phyloP scores from a whole-genome alignment of 2,113 vertebrate genomes.

The Sylvia atricapilla region DNA sequence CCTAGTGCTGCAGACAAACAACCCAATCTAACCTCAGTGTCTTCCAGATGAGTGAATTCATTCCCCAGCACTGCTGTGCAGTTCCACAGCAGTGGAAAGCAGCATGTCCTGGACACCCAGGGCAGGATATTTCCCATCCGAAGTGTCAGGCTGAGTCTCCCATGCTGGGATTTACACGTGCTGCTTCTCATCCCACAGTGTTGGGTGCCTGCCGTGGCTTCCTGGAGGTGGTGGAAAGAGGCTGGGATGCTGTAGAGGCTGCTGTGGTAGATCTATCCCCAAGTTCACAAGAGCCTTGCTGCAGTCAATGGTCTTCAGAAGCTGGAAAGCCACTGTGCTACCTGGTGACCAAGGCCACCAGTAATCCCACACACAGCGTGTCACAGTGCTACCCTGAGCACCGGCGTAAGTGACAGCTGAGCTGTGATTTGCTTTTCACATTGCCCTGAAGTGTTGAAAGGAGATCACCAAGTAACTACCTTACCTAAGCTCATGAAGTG shows the following conservation, averaged over 20 bases:
- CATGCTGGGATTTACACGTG: fast-evolving
- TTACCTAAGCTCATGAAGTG: not conserved
- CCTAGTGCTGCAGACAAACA: not conserved
- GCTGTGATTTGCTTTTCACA: not conserved
- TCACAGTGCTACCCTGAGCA: not conserved
- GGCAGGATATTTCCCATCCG: not conserved
- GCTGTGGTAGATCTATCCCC: not conserved
- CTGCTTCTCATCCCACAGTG: fast-evolving
- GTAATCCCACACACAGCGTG: not conserved
- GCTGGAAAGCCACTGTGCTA: not conserved
- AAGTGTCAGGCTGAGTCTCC: not conserved
- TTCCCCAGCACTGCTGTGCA: not conserved
- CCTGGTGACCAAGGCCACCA: not conserved
- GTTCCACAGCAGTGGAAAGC: not conserved
- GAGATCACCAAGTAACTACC: not conserved
- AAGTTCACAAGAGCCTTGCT: not conserved
- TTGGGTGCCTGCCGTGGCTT: not conserved
- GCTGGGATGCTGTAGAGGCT: not conserved
- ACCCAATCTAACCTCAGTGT: not conserved
- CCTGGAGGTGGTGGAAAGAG: not conserved
- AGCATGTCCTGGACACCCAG: not conserved
- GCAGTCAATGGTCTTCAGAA: not conserved
- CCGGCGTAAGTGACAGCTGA: not conserved
- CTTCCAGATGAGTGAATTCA: not conserved
- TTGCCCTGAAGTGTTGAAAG: not conserved